Evolutionary conservation across 2,888 invertebrate genomes (phyloP).

Genomic region (Fragum fragum): DNA sequence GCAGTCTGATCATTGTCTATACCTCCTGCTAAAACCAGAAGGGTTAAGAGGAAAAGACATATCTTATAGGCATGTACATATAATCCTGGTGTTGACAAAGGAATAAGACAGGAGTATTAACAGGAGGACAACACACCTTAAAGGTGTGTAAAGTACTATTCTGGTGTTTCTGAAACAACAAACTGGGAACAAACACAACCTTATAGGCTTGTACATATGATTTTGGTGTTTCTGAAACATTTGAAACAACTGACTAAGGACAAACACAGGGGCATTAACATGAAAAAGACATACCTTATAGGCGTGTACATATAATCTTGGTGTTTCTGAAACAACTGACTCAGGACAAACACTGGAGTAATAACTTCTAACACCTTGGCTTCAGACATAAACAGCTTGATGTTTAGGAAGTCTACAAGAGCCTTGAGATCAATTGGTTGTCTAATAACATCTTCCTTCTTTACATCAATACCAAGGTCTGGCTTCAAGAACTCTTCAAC

Average conservation of each 20-base stretch:
- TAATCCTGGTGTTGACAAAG: no score
- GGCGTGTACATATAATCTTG: constrained; percentile 34
- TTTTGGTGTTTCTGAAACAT: neutral
- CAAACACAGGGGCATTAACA: no score
- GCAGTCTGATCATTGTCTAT: no score
- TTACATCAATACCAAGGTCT: neutral
- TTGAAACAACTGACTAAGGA: constrained; percentile 30
- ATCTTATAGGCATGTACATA: constrained; percentile 40
- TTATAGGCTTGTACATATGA: constrained; percentile 32
- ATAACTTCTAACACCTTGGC: constrained; percentile 39
- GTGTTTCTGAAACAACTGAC: constrained; percentile 17
- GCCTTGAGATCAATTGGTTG: constrained; percentile 33
- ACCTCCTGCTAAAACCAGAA: no score
- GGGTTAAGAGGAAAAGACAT: no score
- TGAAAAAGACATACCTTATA: no score
- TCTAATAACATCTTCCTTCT: constrained; percentile 1
- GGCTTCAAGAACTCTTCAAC: constrained; percentile 34
- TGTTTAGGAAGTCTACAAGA: constrained; percentile 24
- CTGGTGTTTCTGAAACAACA: constrained; percentile 7
- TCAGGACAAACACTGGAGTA: constrained; percentile 32
- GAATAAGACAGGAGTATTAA: no score
- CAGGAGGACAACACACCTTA: no score
- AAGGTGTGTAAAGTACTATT: no score
- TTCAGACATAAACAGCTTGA: constrained; percentile 1
- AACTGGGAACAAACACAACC: constrained; percentile 43